A percentile compares a stretch with the other conserved stretches of the same genome.
These are phyloP conservation scores for Ptychobarbus kaznakovi DNA, from an alignment of 2,797 vertebrate genomes.

Conservation along the genomic window DNA sequence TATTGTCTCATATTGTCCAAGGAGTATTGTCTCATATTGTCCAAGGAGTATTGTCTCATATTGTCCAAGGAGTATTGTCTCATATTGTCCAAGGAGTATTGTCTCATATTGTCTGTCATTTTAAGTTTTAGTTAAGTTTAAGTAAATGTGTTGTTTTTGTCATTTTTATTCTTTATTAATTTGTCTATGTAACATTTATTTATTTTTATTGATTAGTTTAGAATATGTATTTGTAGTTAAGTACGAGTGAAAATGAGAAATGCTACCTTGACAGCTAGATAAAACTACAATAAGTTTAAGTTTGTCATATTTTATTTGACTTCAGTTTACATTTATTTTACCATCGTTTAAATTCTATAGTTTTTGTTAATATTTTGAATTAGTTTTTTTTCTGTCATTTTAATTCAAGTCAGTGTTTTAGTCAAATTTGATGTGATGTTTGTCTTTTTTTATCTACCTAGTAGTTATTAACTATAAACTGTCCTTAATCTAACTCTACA, in stretches of 20 bases:
- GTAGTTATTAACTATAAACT: background rate
- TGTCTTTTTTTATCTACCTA: background rate
- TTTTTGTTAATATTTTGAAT: too few relatives aligned
- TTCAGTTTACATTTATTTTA: background rate
- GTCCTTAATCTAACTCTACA: background rate
- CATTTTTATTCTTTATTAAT: background rate
- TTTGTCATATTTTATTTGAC: background rate
- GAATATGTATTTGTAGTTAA: background rate
- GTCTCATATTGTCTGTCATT: background rate
- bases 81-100: too few relatives aligned
- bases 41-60: too few relatives aligned
- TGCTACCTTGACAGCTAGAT: background rate
- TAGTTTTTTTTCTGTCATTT: background rate
- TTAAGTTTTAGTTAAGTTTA: background rate
- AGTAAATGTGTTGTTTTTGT: background rate
- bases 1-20: too few relatives aligned
- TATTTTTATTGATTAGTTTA: background rate
- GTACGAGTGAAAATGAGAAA: background rate
- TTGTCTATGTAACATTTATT: background rate
- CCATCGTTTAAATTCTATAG: background rate
- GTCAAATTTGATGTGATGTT: background rate
- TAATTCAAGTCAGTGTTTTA: background rate
- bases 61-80: too few relatives aligned
- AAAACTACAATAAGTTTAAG: background rate
- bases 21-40: too few relatives aligned